Evolutionary conservation across 2,113 vertebrate genomes (phyloP).

Genomic region (Xiphophorus hellerii): DNA sequence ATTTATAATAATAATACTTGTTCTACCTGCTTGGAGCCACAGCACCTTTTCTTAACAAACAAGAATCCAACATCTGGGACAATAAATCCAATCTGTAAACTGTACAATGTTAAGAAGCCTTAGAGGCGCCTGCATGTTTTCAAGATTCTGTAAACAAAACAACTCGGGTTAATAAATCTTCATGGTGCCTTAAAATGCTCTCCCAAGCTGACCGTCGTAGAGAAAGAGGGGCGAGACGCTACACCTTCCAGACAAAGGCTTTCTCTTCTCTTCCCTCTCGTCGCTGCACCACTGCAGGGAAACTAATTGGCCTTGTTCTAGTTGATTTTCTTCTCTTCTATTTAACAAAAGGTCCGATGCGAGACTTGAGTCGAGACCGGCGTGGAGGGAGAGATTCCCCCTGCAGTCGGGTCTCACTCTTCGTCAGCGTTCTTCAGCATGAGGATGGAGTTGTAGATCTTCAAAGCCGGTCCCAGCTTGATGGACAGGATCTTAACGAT

Average conservation of each 20-base stretch:
- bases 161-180: slow-evolving; percentile 15
- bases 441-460: slow-evolving; percentile 92
- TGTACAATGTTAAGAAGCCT: slow-evolving; percentile 63
- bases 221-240: slow-evolving; percentile 27
- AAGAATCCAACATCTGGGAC: slow-evolving; percentile 30
- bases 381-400: background rate
- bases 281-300: slow-evolving; percentile 2
- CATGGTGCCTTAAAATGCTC: slow-evolving; percentile 29
- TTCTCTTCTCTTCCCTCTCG: slow-evolving; percentile 17
- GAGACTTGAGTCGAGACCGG: background rate
- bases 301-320: slow-evolving; percentile 15
- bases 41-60: slow-evolving; percentile 47
- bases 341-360: slow-evolving; percentile 11
- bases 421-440: slow-evolving; percentile 90
- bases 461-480: slow-evolving; percentile 92
- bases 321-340: background rate
- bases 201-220: slow-evolving; percentile 36
- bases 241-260: slow-evolving; percentile 32
- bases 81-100: slow-evolving; percentile 40
- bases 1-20: slow-evolving; percentile 33
- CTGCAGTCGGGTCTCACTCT: slow-evolving; percentile 53
- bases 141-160: slow-evolving; percentile 63
- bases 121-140: slow-evolving; percentile 55
- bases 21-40: slow-evolving; percentile 49
- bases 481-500: slow-evolving; percentile 92